Evolutionary conservation across 2,888 invertebrate species (phyloP).

Genomic region (Flexamia atlantica): DNA sequence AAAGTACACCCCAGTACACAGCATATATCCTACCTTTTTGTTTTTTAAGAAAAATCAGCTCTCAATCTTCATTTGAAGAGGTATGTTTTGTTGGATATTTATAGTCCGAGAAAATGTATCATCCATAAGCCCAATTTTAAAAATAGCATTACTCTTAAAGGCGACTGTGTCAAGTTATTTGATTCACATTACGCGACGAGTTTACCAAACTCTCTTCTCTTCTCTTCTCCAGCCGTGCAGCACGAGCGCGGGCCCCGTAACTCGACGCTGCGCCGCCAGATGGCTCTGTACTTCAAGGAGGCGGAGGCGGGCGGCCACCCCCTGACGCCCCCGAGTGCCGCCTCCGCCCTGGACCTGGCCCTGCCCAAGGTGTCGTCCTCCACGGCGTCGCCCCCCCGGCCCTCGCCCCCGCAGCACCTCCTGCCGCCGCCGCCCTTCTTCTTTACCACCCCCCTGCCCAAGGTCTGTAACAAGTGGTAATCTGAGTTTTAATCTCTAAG

Average conservation of each 20-base stretch:
- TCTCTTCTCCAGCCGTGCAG: slow-evolving; percentile 92
- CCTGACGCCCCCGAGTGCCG: slow-evolving; percentile 69
- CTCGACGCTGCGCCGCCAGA: slow-evolving; percentile 95
- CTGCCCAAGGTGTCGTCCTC: slow-evolving; percentile 68
- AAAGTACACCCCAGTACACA: no score
- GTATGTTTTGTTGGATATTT: no score
- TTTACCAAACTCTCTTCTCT: no score
- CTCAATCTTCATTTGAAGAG: no score
- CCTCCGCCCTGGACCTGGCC: slow-evolving; percentile 68
- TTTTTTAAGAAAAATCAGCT: no score
- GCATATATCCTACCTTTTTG: no score
- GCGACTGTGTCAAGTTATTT: no score
- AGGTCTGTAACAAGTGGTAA: slow-evolving; percentile 49
- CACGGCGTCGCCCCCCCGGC: slow-evolving; percentile 69
- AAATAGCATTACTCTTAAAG: no score
- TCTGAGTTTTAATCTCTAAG: no score
- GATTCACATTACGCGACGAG: no score
- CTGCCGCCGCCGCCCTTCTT: slow-evolving; percentile 62
- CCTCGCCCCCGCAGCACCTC: slow-evolving; percentile 64
- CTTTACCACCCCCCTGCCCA: slow-evolving; percentile 54
- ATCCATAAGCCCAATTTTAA: no score
- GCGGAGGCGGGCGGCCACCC: slow-evolving; percentile 74
- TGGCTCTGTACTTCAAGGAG: slow-evolving; percentile 89
- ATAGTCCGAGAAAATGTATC: no score
- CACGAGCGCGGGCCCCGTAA: slow-evolving; percentile 98